Percentiles rank a stretch among this genome's conserved stretches.
These are phyloP conservation scores for Scylla paramamosain DNA, from an alignment of 1,140 invertebrate species.

Conservation along the genomic window DNA sequence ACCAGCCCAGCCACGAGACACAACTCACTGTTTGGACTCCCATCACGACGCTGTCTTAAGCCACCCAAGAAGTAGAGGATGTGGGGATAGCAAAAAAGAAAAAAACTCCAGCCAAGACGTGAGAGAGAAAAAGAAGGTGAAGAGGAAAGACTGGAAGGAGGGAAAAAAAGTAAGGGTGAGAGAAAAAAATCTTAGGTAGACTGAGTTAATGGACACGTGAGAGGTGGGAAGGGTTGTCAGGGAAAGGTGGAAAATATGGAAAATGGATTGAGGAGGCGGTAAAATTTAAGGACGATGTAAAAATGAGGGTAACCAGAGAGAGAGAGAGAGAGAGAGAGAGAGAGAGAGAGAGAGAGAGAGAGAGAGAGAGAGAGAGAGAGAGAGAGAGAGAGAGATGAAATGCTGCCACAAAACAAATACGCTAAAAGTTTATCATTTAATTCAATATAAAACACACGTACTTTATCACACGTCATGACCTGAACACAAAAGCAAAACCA, in stretches of 20 bases:
- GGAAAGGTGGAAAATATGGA: not conserved
- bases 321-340: conserved; percentile 17
- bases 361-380: conserved; percentile 3
- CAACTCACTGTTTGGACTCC: not conserved
- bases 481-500: too few species aligned
- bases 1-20: too few species aligned
- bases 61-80: not conserved
- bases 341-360: conserved; percentile 3
- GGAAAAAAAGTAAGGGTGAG: not conserved
- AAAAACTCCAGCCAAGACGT: too few species aligned
- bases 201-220: not conserved
- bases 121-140: too few species aligned
- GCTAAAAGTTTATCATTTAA: too few species aligned
- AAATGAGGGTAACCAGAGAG: not conserved
- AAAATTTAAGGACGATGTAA: not conserved
- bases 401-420: not conserved
- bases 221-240: not conserved
- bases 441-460: too few species aligned
- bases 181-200: not conserved
- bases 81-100: too few species aligned
- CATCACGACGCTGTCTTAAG: not conserved
- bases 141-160: too few species aligned
- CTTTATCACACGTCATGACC: too few species aligned
- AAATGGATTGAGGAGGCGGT: not conserved
- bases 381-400: not conserved